These are phyloP conservation scores for Clarias platycephalus DNA, from an alignment of 2,797 vertebrate genomes.

Conservation along the genomic window DNA sequence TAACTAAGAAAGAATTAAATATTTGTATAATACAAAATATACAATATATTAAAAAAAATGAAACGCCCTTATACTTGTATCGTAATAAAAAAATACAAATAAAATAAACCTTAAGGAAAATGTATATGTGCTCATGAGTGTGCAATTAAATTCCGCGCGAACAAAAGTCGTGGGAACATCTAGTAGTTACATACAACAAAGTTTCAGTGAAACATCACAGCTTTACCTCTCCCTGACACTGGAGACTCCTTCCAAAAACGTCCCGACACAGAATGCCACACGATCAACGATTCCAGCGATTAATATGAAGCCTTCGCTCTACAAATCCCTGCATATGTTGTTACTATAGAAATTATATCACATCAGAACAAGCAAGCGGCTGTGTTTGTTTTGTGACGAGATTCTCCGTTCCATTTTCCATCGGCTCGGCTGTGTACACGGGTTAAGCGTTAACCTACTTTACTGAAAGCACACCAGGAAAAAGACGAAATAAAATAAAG, in stretches of 20 bases:
- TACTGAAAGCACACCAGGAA: neutral
- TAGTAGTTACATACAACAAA: neutral
- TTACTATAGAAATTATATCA: neutral
- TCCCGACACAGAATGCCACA: neutral
- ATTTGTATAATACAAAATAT: no score
- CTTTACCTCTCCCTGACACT: neutral
- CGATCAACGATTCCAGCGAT: neutral
- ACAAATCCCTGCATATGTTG: neutral
- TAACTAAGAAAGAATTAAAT: no score
- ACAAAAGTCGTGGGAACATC: no score
- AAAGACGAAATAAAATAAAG: constrained; percentile 2
- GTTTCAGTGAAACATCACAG: neutral
- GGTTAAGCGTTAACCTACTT: constrained; percentile 51
- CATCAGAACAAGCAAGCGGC: neutral
- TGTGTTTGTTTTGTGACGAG: constrained; percentile 8
- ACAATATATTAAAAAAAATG: no score
- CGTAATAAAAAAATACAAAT: no score
- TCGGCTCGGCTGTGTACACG: constrained; percentile 31
- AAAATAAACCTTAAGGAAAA: no score
- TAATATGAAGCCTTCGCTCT: neutral
- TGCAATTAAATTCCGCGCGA: no score
- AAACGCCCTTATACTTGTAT: no score
- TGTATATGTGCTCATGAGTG: no score
- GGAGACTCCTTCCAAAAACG: neutral
- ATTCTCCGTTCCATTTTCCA: constrained; percentile 19